Evolutionary conservation across 1,140 invertebrate species (phyloP).

Genomic region (Hypsibius dujardini): DNA sequence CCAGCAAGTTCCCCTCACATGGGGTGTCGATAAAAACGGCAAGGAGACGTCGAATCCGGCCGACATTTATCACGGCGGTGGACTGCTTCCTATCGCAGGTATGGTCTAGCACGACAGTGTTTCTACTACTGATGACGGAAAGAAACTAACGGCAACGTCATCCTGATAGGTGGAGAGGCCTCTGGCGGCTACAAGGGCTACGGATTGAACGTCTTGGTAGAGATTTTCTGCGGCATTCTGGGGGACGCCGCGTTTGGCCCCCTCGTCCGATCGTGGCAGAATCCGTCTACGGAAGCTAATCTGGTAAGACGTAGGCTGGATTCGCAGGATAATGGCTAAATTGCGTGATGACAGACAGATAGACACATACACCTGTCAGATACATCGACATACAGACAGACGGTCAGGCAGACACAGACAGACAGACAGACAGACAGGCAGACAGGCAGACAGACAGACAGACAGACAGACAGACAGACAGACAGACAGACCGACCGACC

Average conservation of each 20-base stretch:
- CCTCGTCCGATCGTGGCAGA: constrained; percentile 47
- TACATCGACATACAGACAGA: too few relatives aligned
- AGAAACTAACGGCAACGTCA: neutral
- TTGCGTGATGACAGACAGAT: neutral
- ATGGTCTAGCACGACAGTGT: neutral
- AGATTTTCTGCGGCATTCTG: constrained; percentile 40
- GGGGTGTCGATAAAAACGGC: constrained; percentile 59
- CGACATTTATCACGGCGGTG: constrained; percentile 29
- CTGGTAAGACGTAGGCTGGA: constrained; percentile 33
- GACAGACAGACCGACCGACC: too few relatives aligned
- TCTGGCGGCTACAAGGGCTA: constrained; percentile 69
- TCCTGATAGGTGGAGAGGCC: neutral
- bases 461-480: too few relatives aligned
- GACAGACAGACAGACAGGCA: too few relatives aligned
- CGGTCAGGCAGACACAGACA: too few relatives aligned
- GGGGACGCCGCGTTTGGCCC: constrained; percentile 4
- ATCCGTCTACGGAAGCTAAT: constrained; percentile 45
- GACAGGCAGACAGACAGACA: too few relatives aligned
- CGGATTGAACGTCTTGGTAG: constrained; percentile 66
- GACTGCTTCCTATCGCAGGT: constrained; percentile 35
- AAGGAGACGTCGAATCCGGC: constrained; percentile 31
- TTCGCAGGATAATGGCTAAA: neutral
- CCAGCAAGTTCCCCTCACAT: constrained; percentile 53
- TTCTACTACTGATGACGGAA: neutral
- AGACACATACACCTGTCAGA: neutral